phyloP scores from a whole-genome alignment of 2,888 invertebrate species.

The Lasius fuliginosus region DNA sequence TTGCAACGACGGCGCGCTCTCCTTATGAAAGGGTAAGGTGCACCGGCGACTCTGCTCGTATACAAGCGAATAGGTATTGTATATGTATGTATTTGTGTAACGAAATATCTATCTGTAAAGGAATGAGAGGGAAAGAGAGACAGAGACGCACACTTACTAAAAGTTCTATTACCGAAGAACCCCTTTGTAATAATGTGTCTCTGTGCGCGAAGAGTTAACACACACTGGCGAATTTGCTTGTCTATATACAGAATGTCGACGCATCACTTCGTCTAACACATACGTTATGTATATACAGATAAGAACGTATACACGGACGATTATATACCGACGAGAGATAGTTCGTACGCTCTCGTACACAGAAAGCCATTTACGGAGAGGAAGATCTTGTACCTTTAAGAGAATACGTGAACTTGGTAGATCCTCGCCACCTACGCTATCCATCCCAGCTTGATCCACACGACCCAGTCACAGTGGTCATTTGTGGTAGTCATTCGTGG shows the following conservation, averaged over 20 bases:
- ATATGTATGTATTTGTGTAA: background rate
- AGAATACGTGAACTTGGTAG: slow-evolving; percentile 65
- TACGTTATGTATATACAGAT: background rate
- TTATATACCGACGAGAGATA: slow-evolving; percentile 32
- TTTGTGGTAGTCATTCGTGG: slow-evolving; percentile 62
- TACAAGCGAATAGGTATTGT: slow-evolving; percentile 11
- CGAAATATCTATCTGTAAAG: slow-evolving; percentile 23
- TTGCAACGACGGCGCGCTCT: background rate
- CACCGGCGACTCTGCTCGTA: background rate
- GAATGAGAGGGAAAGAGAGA: background rate
- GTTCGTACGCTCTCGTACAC: slow-evolving; percentile 35
- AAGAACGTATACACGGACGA: slow-evolving; percentile 12
- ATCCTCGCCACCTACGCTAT: slow-evolving; percentile 58
- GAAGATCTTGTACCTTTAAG: slow-evolving; percentile 57
- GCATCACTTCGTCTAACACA: background rate
- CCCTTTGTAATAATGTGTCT: background rate
- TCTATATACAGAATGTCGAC: background rate
- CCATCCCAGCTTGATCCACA: slow-evolving; percentile 59
- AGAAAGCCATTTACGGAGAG: slow-evolving; percentile 60
- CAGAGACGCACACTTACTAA: background rate
- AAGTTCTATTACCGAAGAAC: background rate
- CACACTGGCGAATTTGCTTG: slow-evolving; percentile 1
- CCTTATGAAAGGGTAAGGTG: background rate
- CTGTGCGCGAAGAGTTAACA: background rate
- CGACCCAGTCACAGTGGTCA: slow-evolving; percentile 63